Percentiles rank a stretch among this genome's conserved stretches.
These are phyloP conservation scores for Galemys pyrenaicus DNA, from an alignment of 2,113 vertebrate genomes.

Conservation along the genomic window DNA sequence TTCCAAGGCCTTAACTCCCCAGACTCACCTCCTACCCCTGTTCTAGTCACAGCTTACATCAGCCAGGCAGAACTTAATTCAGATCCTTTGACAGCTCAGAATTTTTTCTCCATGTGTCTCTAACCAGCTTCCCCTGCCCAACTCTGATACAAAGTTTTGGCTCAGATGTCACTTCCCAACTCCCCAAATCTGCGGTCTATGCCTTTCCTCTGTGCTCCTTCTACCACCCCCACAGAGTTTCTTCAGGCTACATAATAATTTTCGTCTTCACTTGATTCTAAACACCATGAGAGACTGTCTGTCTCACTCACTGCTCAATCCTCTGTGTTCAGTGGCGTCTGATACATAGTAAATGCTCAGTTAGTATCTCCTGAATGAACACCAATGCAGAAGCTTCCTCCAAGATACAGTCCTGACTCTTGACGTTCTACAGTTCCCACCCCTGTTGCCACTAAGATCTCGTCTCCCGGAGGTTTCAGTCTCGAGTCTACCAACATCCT, in stretches of 20 bases:
- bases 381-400: not conserved
- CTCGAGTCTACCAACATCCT: not conserved
- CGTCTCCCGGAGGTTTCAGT: not conserved
- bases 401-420: not conserved
- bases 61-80: not conserved
- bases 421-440: not conserved
- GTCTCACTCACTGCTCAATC: not conserved
- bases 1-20: not conserved
- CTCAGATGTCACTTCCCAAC: not conserved
- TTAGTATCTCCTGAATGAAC: not conserved
- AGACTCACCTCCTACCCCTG: not conserved
- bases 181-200: not conserved
- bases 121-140: not conserved
- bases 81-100: not conserved
- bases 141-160: not conserved
- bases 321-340: not conserved
- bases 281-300: not conserved
- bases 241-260: not conserved
- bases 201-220: not conserved
- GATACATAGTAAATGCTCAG: not conserved
- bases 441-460: not conserved
- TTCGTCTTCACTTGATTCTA: not conserved
- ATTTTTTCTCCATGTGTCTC: not conserved
- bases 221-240: not conserved
- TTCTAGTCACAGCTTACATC: not conserved